phyloP scores from a whole-genome alignment of 1,140 invertebrate genomes.

The Leptinotarsa defecta region DNA sequence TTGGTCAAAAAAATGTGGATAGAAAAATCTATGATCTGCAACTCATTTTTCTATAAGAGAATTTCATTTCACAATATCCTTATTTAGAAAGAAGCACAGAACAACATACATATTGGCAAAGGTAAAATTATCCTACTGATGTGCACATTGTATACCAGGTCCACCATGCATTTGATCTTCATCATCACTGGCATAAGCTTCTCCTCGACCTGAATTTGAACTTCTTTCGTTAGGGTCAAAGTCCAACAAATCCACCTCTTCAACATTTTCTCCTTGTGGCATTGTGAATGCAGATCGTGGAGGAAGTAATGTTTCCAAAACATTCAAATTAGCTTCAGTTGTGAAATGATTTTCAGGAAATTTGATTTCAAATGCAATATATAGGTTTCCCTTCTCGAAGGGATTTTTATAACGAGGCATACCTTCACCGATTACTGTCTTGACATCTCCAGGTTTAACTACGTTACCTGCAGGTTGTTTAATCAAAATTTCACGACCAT shows the following conservation, averaged over 20 bases:
- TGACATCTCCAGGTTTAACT: conserved; percentile 78
- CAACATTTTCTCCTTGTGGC: conserved; percentile 75
- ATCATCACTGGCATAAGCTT: conserved; percentile 72
- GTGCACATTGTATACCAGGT: conserved; percentile 71
- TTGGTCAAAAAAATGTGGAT: no score
- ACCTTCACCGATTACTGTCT: conserved; percentile 81
- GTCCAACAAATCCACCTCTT: conserved; percentile 82
- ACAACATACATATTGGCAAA: conserved; percentile 43
- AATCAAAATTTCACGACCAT: conserved; percentile 79
- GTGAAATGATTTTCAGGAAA: conserved; percentile 85
- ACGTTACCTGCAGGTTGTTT: conserved; percentile 74
- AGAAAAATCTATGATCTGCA: not conserved
- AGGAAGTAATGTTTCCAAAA: conserved; percentile 74
- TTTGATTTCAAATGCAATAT: conserved; percentile 81
- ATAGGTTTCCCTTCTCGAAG: conserved; percentile 84
- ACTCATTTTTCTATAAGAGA: conserved; percentile 19
- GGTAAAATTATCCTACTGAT: conserved; percentile 60
- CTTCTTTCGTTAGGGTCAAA: conserved; percentile 65
- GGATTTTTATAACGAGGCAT: conserved; percentile 88
- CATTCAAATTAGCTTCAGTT: conserved; percentile 67
- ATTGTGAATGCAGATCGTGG: conserved; percentile 67
- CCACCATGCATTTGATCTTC: conserved; percentile 65
- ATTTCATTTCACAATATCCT: conserved; percentile 42
- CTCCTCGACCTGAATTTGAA: conserved; percentile 58
- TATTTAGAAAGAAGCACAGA: conserved; percentile 54